These are phyloP conservation scores for Tragelaphus buxtoni DNA, from an alignment of 2,113 vertebrate genomes.

Conservation along the genomic window DNA sequence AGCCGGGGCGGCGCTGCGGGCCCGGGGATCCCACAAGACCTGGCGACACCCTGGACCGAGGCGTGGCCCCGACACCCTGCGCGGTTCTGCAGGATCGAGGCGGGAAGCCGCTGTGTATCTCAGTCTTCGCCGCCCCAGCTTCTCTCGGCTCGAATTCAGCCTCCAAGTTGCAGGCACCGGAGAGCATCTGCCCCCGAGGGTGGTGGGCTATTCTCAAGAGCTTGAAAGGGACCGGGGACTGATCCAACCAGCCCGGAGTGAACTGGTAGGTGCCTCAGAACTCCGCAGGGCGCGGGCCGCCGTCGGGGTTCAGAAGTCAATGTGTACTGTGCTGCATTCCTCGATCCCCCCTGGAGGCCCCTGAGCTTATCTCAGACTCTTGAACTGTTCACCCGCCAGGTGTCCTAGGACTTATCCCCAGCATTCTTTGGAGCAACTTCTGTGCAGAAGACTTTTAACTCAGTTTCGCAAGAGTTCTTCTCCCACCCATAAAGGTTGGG, in stretches of 20 bases:
- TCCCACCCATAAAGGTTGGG: background rate
- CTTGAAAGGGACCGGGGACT: accelerated
- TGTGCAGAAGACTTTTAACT: background rate
- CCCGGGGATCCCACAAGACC: accelerated
- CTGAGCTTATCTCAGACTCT: background rate
- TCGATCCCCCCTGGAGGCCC: background rate
- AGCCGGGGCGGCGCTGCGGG: background rate
- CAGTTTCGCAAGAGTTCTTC: accelerated
- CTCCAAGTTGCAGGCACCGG: background rate
- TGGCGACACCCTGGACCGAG: accelerated
- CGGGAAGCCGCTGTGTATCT: background rate
- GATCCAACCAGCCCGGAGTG: accelerated
- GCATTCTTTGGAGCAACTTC: background rate
- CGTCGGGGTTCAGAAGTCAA: background rate
- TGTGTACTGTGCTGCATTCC: background rate
- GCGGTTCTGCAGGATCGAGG: accelerated
- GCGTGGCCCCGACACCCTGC: background rate
- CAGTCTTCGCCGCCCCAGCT: background rate
- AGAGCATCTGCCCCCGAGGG: background rate
- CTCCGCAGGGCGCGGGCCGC: accelerated
- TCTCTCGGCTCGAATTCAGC: background rate
- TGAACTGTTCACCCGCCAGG: background rate
- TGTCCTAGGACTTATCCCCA: background rate
- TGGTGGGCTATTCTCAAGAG: background rate
- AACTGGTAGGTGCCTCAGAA: background rate